Evolutionary conservation across 1,140 invertebrate genomes (phyloP), one percentile per base, ranked within the genome.

Genomic region (Dolichoris vasculosae): DNA sequence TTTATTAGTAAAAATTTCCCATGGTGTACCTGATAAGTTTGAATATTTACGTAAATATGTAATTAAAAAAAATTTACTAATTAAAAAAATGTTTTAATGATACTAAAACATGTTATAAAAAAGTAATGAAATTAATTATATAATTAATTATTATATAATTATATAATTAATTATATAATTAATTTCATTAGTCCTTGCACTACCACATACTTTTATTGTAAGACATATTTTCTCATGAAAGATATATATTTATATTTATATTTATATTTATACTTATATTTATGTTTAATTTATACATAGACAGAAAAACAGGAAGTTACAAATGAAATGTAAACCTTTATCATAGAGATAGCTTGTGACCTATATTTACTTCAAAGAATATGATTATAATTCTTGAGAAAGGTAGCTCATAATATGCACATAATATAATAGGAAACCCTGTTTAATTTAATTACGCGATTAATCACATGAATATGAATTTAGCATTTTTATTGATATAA

Each of bases 301-400:
- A 17, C 7, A 69, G 40, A 43, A 73, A 26, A 73, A 73, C 38
- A 43, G 38, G 69, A 73, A 43, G 40, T 43, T 43, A n/a, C 4
- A 43, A 73, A 73, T 43, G 38, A 73, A 73, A 73, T 38, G 38
- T 73, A 73, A 73, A 43, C 30, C 69, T 43, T 43, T 73, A 73
- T 73, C 38, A 73, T 43, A 73, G 23, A 43, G 69, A 73, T 73
- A 73, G 69, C 69, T 73, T 23, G n/a, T 73, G 69, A 43, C 69
- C 69, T n/a, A 73, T 73, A 73, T 73, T 73, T 38, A 73, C 69
- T 73, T 73, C 69, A 73, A 73, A 26, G 69, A 73, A 73, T 73
- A 73, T 38, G 69, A 73, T 73, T 73, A 38, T 73, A 73, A 73
- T 73, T 73, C 69, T 73, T n/a, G 69, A 73, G 69, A 43, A 73